Evolutionary conservation across 2,888 invertebrate species (phyloP), one percentile per base, ranked within the genome.

Genomic region (Drosophila aldrichi): DNA sequence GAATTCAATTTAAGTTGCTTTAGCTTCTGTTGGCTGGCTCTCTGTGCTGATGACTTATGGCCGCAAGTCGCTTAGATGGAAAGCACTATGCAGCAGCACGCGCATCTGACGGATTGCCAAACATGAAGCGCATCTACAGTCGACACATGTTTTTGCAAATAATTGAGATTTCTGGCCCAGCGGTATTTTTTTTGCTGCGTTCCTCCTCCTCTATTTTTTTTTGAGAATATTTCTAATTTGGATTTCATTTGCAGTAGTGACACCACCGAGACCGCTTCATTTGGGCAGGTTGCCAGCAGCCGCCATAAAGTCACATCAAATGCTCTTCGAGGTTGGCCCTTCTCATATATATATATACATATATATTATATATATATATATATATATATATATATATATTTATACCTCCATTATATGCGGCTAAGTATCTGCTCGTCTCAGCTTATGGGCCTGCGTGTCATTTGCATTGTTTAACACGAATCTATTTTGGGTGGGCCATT

Each of bases 71-170:
- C 40, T 48, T 54, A 43, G 67, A 74, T 70, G 78, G 61, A 81
- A 74, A 52, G 44, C 66, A 64, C 74, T 78, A 55, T 49, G 12
- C 41, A 40, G 40, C 40, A 64, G 72, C 88, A 76, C 82, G 82
- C 83, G 88, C 76, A 79, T 87, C 79, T 87, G 88, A 84, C 88
- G 88, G 69, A 89, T 89, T 77, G 84, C 80, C 70, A 70, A 69
- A 85, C 80, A 84, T 70, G 85, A 77, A 63, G 66, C 79, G 67
- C 67, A 75, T 79, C 69, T 70, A 89, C 85, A 84, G 88, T 65
- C 67, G 73, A 87, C 83, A 84, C 77, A 88, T 84, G 84, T 89
- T 88, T 88, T 80, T 56, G 75, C 72, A 70, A 86, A 86, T 86
- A 86, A 86, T 90, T 86, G 77, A 86, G 83, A 86, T 89, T 81